These are phyloP conservation scores for Sapajus apella DNA, from an alignment of 2,113 vertebrate species.

Conservation along the genomic window DNA sequence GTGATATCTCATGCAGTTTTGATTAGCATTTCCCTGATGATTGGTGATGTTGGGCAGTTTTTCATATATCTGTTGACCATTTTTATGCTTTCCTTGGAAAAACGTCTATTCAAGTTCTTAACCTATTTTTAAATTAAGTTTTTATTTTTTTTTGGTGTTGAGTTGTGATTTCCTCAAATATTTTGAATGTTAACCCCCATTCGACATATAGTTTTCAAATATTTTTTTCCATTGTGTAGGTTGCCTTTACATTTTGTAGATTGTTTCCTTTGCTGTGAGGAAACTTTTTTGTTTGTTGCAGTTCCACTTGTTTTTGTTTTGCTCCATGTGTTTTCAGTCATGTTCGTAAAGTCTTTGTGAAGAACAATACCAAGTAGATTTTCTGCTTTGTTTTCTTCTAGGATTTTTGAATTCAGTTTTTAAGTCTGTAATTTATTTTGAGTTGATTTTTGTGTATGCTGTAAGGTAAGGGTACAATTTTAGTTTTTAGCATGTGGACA, in stretches of 20 bases:
- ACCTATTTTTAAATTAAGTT: neutral
- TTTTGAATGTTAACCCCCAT: neutral
- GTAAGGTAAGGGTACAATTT: neutral
- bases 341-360: neutral
- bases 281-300: neutral
- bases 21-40: neutral
- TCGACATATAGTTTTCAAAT: neutral
- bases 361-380: neutral
- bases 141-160: neutral
- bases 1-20: neutral
- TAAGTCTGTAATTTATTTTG: neutral
- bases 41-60: neutral
- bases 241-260: neutral
- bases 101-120: neutral
- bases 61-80: neutral
- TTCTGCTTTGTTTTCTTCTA: neutral
- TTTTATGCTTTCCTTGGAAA: neutral
- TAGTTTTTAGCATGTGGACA: neutral
- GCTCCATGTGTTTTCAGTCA: neutral
- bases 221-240: neutral
- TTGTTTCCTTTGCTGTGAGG: neutral
- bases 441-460: neutral
- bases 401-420: neutral
- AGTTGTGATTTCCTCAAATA: neutral
- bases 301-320: neutral